Evolutionary conservation across 2,113 vertebrate genomes (phyloP).

Genomic region (Columbina picui): DNA sequence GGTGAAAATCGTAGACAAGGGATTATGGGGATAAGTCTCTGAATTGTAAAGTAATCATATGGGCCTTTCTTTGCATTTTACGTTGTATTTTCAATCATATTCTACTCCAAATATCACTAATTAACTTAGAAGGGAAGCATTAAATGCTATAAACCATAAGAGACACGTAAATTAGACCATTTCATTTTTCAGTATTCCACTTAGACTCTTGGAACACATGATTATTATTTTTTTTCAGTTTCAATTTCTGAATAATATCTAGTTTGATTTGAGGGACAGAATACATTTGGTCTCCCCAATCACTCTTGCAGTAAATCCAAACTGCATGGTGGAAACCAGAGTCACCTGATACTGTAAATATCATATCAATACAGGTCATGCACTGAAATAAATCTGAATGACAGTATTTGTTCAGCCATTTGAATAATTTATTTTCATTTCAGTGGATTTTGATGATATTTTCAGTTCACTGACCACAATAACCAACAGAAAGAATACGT

Average conservation of each 20-base stretch:
- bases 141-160: not conserved
- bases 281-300: not conserved
- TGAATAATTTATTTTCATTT: not conserved
- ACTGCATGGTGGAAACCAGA: not conserved
- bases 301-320: not conserved
- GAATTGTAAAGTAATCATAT: slow-evolving; percentile 8
- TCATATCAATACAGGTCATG: not conserved
- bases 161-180: not conserved
- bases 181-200: not conserved
- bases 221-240: slow-evolving; percentile 6
- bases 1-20: not conserved
- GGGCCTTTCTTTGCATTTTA: not conserved
- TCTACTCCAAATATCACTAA: slow-evolving; percentile 13
- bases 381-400: not conserved
- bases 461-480: not conserved
- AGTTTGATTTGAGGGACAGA: not conserved
- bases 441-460: not conserved
- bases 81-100: not conserved
- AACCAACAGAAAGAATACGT: not conserved
- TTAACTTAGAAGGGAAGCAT: slow-evolving; percentile 22
- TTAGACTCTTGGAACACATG: not conserved
- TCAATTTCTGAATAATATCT: not conserved
- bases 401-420: not conserved
- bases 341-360: not conserved
- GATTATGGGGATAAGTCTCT: not conserved